Conservation (phyloP, 2,797 vertebrate genomes). For the Urosaurus nigricauda region DNA sequence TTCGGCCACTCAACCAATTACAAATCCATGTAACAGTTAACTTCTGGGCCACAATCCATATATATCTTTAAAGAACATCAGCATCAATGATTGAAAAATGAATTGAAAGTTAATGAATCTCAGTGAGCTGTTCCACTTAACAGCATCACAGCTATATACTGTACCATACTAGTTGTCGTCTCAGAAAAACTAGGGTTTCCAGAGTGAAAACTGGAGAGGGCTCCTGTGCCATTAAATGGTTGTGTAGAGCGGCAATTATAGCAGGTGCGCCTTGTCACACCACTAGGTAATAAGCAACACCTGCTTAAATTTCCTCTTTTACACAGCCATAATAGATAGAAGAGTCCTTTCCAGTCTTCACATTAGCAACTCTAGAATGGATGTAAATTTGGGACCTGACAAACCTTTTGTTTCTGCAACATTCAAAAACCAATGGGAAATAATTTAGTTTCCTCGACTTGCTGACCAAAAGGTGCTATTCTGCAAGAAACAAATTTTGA, state of each 20-base stretch:
- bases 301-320: no score
- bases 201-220: no score
- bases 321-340: no score
- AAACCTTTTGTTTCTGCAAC: background rate
- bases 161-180: background rate
- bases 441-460: background rate
- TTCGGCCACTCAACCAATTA: no score
- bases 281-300: no score
- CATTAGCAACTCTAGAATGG: no score
- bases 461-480: background rate
- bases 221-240: no score
- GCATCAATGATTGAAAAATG: background rate
- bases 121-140: background rate
- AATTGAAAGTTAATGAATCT: background rate
- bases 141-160: background rate
- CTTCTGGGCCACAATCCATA: background rate
- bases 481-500: background rate
- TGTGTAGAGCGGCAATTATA: no score
- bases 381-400: no score
- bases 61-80: background rate
- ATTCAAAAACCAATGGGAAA: slow-evolving; percentile 7
- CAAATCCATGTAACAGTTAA: no score
- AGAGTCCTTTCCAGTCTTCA: no score
- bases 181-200: background rate
- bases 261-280: no score